Conservation (phyloP, 1,140 invertebrate species). For the Thalassaphorura encarpata region DNA sequence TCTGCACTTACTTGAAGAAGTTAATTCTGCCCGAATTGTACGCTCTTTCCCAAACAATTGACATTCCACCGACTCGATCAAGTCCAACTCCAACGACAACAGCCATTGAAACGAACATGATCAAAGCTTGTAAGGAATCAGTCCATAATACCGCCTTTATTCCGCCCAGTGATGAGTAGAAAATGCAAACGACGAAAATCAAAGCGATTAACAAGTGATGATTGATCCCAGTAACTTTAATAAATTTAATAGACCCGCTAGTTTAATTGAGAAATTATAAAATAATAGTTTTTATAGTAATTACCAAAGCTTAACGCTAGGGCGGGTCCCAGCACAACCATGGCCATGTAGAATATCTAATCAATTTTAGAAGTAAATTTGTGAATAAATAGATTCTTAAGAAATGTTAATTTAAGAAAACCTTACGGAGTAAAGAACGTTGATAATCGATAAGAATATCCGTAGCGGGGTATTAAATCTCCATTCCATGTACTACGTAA, state of each 20-base stretch:
- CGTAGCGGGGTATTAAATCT: slow-evolving; percentile 45
- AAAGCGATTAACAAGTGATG: slow-evolving; percentile 20
- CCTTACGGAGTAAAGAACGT: slow-evolving; percentile 22
- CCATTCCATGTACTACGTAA: slow-evolving; percentile 61
- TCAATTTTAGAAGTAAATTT: background rate
- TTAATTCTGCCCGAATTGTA: slow-evolving; percentile 37
- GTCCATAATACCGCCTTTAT: slow-evolving; percentile 22
- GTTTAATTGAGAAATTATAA: too few species aligned
- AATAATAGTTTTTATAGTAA: too few species aligned
- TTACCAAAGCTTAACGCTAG: slow-evolving; percentile 33
- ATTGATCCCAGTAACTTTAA: slow-evolving; percentile 27
- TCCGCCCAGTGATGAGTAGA: slow-evolving; percentile 24
- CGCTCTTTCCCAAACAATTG: slow-evolving; percentile 39
- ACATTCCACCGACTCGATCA: slow-evolving; percentile 40
- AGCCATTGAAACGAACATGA: slow-evolving; percentile 52
- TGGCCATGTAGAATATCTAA: slow-evolving; percentile 34
- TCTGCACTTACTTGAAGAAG: slow-evolving; percentile 43
- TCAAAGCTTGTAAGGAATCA: slow-evolving; percentile 65
- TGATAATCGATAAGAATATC: slow-evolving; percentile 15
- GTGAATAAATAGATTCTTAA: background rate
- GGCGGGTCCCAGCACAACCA: slow-evolving; percentile 39
- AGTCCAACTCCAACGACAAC: slow-evolving; percentile 42
- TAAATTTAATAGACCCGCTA: background rate
- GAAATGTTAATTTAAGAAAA: background rate
- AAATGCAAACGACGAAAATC: slow-evolving; percentile 27